These are phyloP conservation scores for Erythrocercus mccallii DNA, from an alignment of 2,113 vertebrate genomes.

Conservation along the genomic window DNA sequence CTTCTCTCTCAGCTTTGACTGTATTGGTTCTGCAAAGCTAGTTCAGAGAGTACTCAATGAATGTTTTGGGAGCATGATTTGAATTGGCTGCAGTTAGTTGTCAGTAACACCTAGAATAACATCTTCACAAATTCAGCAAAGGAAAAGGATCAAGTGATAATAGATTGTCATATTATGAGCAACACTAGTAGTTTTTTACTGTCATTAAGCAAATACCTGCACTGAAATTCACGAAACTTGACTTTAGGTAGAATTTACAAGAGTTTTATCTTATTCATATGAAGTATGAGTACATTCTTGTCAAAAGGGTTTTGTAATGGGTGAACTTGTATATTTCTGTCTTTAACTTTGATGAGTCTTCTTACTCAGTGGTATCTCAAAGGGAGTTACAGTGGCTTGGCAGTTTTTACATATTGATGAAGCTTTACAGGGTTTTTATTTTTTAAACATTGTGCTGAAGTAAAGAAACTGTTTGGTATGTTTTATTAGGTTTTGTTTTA, in stretches of 20 bases:
- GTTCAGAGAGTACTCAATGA: background rate
- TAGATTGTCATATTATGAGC: background rate
- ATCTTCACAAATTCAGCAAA: background rate
- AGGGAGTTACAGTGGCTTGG: background rate
- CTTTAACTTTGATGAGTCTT: background rate
- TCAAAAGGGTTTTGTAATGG: background rate
- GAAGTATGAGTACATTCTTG: rapidly evolving
- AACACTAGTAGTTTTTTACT: background rate
- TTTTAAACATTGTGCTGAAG: background rate
- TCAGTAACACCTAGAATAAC: background rate
- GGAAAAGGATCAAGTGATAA: background rate
- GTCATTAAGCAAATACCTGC: background rate
- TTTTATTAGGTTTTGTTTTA: background rate
- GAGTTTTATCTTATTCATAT: background rate
- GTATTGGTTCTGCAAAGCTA: background rate
- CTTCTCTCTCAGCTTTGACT: background rate
- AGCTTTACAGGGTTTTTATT: background rate
- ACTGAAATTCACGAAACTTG: background rate
- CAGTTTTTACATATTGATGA: background rate
- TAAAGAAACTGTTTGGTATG: background rate
- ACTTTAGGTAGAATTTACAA: background rate
- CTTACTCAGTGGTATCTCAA: background rate
- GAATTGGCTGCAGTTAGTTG: background rate
- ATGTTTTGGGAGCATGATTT: background rate
- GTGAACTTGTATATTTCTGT: background rate